A percentile compares a stretch with the other conserved stretches of the same genome.
phyloP scores from a whole-genome alignment of 2,113 vertebrate genomes.

The Raphicerus campestris region DNA sequence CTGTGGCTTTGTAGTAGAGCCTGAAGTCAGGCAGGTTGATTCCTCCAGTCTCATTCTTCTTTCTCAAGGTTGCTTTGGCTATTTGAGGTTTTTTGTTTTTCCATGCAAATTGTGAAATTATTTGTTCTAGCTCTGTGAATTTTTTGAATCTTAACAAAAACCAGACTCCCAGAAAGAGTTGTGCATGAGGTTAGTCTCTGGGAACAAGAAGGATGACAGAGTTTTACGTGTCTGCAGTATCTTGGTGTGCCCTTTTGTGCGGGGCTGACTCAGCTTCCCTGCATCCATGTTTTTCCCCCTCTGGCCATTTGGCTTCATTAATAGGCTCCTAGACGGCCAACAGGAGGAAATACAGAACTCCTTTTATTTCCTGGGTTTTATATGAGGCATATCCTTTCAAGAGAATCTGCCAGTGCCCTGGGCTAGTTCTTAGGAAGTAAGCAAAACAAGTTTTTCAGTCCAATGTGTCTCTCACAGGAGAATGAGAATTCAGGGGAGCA shows the following conservation, averaged over 20 bases:
- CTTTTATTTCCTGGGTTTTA: not conserved
- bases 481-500: not conserved
- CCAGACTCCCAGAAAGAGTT: too few species aligned
- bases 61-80: too few species aligned
- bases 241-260: accelerated
- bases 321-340: not conserved
- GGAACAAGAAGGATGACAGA: not conserved
- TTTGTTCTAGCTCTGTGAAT: not conserved
- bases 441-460: not conserved
- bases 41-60: too few species aligned
- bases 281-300: not conserved
- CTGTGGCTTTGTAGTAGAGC: too few species aligned
- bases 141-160: not conserved
- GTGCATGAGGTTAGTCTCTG: accelerated
- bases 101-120: too few species aligned
- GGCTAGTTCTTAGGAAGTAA: not conserved
- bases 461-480: not conserved
- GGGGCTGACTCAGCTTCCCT: not conserved
- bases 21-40: too few species aligned
- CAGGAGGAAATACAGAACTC: not conserved
- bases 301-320: not conserved
- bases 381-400: not conserved
- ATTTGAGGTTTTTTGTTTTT: too few species aligned
- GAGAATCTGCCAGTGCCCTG: not conserved
- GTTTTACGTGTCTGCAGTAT: accelerated